These are phyloP conservation scores for Panurus biarmicus DNA, from an alignment of 2,113 vertebrate species.

Conservation along the genomic window DNA sequence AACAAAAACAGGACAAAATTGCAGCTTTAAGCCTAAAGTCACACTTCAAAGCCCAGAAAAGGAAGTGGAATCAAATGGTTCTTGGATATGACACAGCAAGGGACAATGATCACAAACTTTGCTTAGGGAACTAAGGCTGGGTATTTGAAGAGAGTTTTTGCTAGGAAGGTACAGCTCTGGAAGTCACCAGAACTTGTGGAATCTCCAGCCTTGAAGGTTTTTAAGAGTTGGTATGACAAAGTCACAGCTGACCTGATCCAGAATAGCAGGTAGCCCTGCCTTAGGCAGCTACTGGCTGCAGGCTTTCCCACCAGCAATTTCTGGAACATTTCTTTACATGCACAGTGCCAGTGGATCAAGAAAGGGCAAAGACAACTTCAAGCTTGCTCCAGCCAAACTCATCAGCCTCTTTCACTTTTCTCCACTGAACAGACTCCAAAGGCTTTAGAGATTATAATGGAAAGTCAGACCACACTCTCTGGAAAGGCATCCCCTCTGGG, in stretches of 20 bases:
- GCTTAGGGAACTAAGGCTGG: neutral
- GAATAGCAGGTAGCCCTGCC: neutral
- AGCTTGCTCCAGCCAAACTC: neutral
- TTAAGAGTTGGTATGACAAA: neutral
- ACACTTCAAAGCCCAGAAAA: neutral
- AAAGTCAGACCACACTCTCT: neutral
- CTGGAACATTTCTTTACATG: neutral
- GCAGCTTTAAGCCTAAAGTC: neutral
- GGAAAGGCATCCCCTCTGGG: neutral
- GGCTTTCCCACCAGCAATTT: neutral
- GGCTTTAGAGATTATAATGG: neutral
- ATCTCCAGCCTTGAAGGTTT: neutral
- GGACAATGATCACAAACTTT: neutral
- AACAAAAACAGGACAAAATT: neutral
- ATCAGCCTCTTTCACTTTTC: neutral
- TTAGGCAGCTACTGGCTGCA: neutral
- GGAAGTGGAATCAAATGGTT: neutral
- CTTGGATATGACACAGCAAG: neutral
- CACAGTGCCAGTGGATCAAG: neutral
- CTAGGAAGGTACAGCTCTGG: neutral
- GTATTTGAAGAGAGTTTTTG: neutral
- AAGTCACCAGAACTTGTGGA: neutral
- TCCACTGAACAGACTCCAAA: neutral
- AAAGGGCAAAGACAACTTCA: neutral
- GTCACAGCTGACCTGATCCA: neutral